A percentile compares a stretch with the other conserved stretches of the same genome.
These are phyloP conservation scores for Rotaria sp. DNA, from an alignment of 2,888 invertebrate species.

Conservation along the genomic window DNA sequence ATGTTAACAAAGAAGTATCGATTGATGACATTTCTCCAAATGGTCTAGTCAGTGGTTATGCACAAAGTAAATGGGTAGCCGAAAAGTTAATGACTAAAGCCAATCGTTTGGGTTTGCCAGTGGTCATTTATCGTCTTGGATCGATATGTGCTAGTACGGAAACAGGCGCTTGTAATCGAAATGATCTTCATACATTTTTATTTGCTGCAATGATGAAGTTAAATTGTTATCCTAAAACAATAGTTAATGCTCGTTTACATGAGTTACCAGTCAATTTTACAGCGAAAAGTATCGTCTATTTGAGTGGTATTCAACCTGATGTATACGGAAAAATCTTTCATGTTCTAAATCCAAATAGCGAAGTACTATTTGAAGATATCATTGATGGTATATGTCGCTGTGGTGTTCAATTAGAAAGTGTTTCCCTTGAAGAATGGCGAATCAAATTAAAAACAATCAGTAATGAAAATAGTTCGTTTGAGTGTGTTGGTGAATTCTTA, in stretches of 20 bases:
- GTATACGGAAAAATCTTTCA: background rate
- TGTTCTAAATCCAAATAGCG: background rate
- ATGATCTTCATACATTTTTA: background rate
- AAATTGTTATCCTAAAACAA: background rate
- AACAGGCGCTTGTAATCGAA: background rate
- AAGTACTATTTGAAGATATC: background rate
- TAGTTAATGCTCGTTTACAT: background rate
- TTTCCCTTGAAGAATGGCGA: background rate
- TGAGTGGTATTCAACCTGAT: background rate
- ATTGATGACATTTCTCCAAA: background rate
- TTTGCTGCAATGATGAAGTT: background rate
- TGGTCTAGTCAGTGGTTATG: conserved; percentile 49
- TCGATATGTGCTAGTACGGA: background rate
- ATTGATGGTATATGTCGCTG: background rate
- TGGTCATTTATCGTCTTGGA: conserved; percentile 54
- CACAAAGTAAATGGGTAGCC: conserved; percentile 56
- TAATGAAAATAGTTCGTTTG: background rate
- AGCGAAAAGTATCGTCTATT: background rate
- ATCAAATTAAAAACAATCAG: background rate
- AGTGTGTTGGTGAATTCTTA: background rate
- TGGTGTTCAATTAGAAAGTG: background rate
- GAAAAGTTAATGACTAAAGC: conserved; percentile 54
- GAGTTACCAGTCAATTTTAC: background rate
- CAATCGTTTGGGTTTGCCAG: conserved; percentile 53
- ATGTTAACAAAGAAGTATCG: background rate